Evolutionary conservation across 2,797 vertebrate genomes (phyloP), one percentile per base, ranked within the genome.

Genomic region (Coranthus polyacanthus): DNA sequence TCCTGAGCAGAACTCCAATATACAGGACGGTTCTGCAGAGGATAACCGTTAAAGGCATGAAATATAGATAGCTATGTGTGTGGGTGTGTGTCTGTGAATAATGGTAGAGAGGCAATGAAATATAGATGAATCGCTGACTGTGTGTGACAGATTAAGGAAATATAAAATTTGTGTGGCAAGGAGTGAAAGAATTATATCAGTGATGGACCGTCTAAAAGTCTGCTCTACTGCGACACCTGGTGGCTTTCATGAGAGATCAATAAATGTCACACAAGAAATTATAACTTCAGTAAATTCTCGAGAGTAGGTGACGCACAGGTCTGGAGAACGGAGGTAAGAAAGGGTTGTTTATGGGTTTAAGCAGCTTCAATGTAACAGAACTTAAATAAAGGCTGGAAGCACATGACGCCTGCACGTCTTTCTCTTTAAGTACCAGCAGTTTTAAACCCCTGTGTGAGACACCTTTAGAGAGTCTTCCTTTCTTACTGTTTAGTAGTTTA

Each of bases 141-240:
- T 21, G 63, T 75, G 64, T 63, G 85, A 72, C 62, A 75, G 56
- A 65, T 68, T 34, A 52, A 57, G 57, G 45, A 72, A 68, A 56
- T 53, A 37, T 65, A 47, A 66, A 72, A 46, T 64, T 4, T 45
- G 24, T 67, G 42, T 17, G 51, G 24, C 36, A 45, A 8, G 6
- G n/a, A 29, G 38, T 68, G 22, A 39, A 26, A 26, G 42, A 42
- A 42, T 66, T 29, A 63, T 47, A 11, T 12, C 32, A 2, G 20
- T 51, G 61, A 54, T 53, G 18, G 53, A 45, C 3, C 4, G 11
- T 60, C 21, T 45, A 43, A 41, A 58, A 50, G 9, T 22, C 15
- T 12, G 37, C 46, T 69, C 60, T 2, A 16, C 66, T 67, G 74
- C 34, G 66, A 76, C 83, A 67, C 63, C 72, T 81, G 12, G 59